These are phyloP conservation scores for Oxyura jamaicensis DNA, from an alignment of 2,113 vertebrate species.

Conservation along the genomic window DNA sequence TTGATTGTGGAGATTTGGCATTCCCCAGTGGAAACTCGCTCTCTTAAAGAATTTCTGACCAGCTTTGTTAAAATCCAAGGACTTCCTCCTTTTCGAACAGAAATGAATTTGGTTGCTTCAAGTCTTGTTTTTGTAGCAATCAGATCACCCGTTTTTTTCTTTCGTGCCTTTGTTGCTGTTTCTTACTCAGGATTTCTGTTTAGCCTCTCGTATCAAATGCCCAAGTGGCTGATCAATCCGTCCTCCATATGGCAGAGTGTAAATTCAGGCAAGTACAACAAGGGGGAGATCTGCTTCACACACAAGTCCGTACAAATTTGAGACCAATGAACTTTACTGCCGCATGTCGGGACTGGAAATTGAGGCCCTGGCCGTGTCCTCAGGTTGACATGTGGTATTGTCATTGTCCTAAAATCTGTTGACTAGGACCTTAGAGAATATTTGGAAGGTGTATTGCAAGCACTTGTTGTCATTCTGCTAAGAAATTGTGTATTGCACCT, in stretches of 20 bases:
- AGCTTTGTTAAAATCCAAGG: not conserved
- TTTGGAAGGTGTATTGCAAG: not conserved
- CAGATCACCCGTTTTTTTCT: not conserved
- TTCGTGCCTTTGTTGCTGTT: not conserved
- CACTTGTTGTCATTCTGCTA: not conserved
- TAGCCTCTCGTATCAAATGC: not conserved
- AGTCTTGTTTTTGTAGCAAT: not conserved
- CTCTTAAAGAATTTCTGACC: slow-evolving; percentile 9
- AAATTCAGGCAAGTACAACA: not conserved
- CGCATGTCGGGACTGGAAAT: not conserved
- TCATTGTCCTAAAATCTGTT: not conserved
- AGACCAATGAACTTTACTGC: not conserved
- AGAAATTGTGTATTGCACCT: not conserved
- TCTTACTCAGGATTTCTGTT: not conserved
- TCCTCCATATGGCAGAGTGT: not conserved
- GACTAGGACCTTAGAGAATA: not conserved
- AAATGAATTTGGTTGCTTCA: not conserved
- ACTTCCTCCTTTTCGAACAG: not conserved
- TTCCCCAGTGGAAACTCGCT: slow-evolving; percentile 1
- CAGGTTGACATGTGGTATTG: not conserved
- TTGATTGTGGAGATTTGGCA: slow-evolving; percentile 14
- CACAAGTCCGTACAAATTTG: not conserved
- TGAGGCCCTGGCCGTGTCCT: not conserved
- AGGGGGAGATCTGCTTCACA: not conserved
- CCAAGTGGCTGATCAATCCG: not conserved